Base-by-base conservation (phyloP, 2,888 invertebrate species). In the Synanthedon myopaeformis region DNA sequence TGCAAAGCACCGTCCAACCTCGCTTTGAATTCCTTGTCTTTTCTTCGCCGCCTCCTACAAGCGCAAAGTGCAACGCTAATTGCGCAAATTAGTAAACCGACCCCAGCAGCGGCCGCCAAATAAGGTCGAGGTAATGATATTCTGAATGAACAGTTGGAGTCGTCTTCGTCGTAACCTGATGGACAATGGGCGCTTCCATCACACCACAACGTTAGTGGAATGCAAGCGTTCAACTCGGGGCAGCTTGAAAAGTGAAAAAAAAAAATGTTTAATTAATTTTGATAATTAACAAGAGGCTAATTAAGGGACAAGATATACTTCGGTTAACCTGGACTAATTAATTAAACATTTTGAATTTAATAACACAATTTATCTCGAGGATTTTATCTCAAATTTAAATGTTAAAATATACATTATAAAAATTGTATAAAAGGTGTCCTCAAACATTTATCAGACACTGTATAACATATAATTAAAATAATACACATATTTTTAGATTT, bases 211-310 rank as follows among this genome's bases (percentile, higher is more conserved):
- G 92, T 90, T 1, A 92, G 89, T 58, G 92, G 93, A 65, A 94
- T 94, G 73, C 94, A 95, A 0, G 94, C 94, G 58, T 94, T 93
- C 53, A 94, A 81, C 72, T 94, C 94, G 1, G 94, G 94, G 66
- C 94, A 94, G 69, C 93, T 93, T 81, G 53, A 78, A 70, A 64
- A 64, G 5, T 54, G 58, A 56, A 59, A 54, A 35, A 51, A 48
- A 51, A 23, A 17, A 2, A n/a, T 4, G 28, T 35, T 35, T 35
- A 28, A 28, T 28, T 28, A 28, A 28, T 1, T 28, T 8, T 28
- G 28, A 28, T 28, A 28, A 28, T 28, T 28, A 28, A 28, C 28
- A 28, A 28, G 28, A 28, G 6, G 28, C 35, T 35, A 10, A 35
- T 35, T 23, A 23, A 23, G 23, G 35, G 35, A 35, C 35, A 3